Evolutionary conservation across 2,113 vertebrate species (phyloP), one percentile per base, ranked within the genome.

Genomic region (Stigmatopora argus): DNA sequence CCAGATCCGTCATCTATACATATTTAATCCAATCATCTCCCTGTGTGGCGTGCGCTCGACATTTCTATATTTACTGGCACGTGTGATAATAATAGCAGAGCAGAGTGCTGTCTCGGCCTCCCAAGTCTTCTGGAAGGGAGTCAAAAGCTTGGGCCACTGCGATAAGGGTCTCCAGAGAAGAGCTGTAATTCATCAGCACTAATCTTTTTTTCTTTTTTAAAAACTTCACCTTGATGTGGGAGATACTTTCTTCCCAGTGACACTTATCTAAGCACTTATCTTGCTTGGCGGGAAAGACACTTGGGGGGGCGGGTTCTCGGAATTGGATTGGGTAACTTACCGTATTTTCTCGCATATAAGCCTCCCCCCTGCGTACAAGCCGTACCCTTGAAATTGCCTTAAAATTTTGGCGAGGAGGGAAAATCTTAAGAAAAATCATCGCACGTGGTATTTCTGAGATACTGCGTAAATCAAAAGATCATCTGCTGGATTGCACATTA

Each of bases 1-100:
- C 80, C 31, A 77, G 70, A 64, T 49, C 18, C 45, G 63, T 41
- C 56, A 38, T n/a, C n/a, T 23, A 46, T 10, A 35, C 61, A 35
- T 45, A 61, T 45, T 52, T 68, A 2, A 62, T 59, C 62, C 12
- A 12, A 9, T 7, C 48, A 59, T 55, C 47, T 46, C 48, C 46
- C 62, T 10, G 51, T 23, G 51, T 53, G 51, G 19, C 51, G 51
- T 19, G 10, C 10, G 13, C 12, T 56, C 15, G 53, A 56, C 53
- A 34, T 56, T 56, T 56, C 14, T 31, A 31, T 56, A 31, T 56
- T 31, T 31, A 31, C 26, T 56, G 53, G 19, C 19, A 17, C 53
- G 7, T 14, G 3, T 14, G 53, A 23, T 56, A 56, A 56, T 56
- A 56, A 56, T 56, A 15, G 53, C 23, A 7, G 53, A 14, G 18